phyloP scores from a whole-genome alignment of 2,888 invertebrate genomes.

The Hyles lineata region DNA sequence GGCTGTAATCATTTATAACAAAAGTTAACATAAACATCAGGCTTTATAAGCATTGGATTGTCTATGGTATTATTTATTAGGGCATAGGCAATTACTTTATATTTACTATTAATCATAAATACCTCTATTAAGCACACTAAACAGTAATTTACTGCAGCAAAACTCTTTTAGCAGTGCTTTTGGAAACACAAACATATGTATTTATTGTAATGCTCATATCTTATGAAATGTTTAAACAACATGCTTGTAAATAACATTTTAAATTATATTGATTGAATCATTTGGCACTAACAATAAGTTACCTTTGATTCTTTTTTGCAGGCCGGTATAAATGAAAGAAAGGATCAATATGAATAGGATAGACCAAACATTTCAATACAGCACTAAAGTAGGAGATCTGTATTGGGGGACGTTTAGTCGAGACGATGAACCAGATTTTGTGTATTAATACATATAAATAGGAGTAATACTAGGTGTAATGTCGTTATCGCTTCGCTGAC shows the following conservation, averaged over 20 bases:
- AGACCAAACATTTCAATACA: slow-evolving; percentile 42
- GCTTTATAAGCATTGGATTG: not conserved
- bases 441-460: slow-evolving; percentile 33
- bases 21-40: slow-evolving; percentile 1
- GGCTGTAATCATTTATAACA: not conserved
- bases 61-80: too few relatives aligned
- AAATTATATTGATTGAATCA: slow-evolving; percentile 21
- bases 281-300: slow-evolving; percentile 37
- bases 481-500: slow-evolving; percentile 66
- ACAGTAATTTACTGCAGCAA: too few relatives aligned
- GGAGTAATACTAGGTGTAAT: slow-evolving; percentile 38
- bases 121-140: too few relatives aligned
- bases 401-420: slow-evolving; percentile 34
- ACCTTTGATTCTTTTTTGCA: slow-evolving; percentile 68
- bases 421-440: slow-evolving; percentile 37
- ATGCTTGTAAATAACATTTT: not conserved
- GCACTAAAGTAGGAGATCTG: slow-evolving; percentile 34
- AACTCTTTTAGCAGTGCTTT: too few relatives aligned
- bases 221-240: too few relatives aligned
- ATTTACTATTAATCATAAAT: too few relatives aligned
- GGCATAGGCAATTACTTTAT: too few relatives aligned
- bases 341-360: slow-evolving; percentile 35
- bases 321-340: slow-evolving; percentile 74
- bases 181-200: too few relatives aligned
- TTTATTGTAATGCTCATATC: too few relatives aligned